Percentiles rank a stretch among this genome's conserved stretches.
phyloP scores from a whole-genome alignment of 1,140 invertebrate genomes.

The Parapsyche elsis region DNA sequence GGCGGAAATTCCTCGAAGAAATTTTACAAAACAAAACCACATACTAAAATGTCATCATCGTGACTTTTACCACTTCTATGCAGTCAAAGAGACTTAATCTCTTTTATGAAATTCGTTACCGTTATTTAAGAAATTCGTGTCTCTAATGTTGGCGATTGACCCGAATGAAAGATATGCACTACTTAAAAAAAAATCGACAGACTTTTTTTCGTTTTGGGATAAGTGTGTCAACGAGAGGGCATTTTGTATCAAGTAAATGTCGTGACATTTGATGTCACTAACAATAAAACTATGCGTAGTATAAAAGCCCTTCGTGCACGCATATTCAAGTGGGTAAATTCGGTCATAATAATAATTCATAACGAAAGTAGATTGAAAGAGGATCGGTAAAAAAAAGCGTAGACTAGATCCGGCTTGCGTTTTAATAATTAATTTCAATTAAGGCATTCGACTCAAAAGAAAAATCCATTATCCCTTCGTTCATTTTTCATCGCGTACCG shows the following conservation, averaged over 20 bases:
- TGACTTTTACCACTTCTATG: too few relatives aligned
- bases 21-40: too few relatives aligned
- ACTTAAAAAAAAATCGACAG: not conserved
- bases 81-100: too few relatives aligned
- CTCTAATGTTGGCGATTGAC: not conserved
- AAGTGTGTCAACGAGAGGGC: not conserved
- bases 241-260: conserved; percentile 5
- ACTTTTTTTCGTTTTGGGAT: conserved; percentile 2
- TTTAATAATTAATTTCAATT: conserved; percentile 29
- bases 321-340: too few relatives aligned
- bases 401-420: not conserved
- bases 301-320: conserved; percentile 8
- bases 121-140: too few relatives aligned
- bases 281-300: conserved; percentile 8
- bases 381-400: too few relatives aligned
- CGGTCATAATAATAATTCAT: too few relatives aligned
- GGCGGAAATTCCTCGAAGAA: too few relatives aligned
- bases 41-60: too few relatives aligned
- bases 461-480: not conserved
- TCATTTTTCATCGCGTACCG: conserved; percentile 18
- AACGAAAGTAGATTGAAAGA: too few relatives aligned
- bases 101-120: too few relatives aligned
- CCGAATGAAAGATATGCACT: not conserved
- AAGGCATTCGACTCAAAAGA: conserved; percentile 12
- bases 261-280: conserved; percentile 15